Evolutionary conservation across 2,113 vertebrate genomes (phyloP).

Genomic region (Mellivora capensis): DNA sequence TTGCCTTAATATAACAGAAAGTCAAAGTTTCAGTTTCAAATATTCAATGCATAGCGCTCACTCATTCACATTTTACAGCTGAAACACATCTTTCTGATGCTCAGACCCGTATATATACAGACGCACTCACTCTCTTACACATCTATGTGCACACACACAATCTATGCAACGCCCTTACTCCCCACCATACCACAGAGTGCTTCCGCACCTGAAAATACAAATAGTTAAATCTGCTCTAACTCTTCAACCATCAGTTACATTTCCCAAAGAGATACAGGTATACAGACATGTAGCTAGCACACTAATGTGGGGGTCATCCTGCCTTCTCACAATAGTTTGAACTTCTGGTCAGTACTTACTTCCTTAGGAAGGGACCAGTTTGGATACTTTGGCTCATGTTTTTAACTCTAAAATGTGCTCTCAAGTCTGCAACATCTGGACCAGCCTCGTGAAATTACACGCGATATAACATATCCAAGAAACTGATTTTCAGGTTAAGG

Average conservation of each 20-base stretch:
- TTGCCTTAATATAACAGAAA: not conserved
- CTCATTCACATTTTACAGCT: not conserved
- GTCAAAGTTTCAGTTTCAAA: conserved; percentile 7
- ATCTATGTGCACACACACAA: not conserved
- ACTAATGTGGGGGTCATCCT: not conserved
- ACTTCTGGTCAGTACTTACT: conserved; percentile 9
- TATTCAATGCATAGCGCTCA: not conserved
- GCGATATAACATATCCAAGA: not conserved
- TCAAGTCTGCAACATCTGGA: not conserved
- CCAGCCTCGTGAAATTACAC: conserved; percentile 19
- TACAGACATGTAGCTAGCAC: not conserved
- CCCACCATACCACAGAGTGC: not conserved
- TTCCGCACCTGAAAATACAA: conserved; percentile 24
- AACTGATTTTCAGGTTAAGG: not conserved
- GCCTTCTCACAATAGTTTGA: not conserved
- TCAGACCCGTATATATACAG: not conserved
- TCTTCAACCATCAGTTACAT: not conserved
- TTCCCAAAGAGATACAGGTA: not conserved
- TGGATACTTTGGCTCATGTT: not conserved
- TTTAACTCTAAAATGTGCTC: conserved; percentile 12
- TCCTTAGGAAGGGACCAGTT: not conserved
- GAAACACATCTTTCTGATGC: not conserved
- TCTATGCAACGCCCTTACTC: not conserved
- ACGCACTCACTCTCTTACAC: not conserved
- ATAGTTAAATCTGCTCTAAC: not conserved